Conservation (phyloP, 2,888 invertebrate genomes). For the Gisinianus flammeolus region DNA sequence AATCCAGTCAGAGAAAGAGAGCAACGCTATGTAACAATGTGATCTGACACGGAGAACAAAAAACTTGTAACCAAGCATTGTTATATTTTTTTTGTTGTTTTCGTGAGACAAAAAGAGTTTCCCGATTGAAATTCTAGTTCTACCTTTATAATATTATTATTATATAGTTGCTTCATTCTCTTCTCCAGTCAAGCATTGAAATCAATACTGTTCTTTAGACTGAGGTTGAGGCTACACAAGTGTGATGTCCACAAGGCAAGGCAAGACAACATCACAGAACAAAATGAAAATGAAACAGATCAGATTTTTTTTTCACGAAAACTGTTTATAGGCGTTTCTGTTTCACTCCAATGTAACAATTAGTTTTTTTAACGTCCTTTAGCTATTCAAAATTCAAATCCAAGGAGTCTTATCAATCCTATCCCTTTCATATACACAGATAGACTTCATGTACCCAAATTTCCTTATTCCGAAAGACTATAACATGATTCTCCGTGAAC, state of each 20-base stretch:
- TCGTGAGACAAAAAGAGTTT: slow-evolving; percentile 17
- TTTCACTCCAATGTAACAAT: slow-evolving; percentile 5
- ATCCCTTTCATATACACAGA: neutral
- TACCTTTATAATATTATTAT: too few species aligned
- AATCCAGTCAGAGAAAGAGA: slow-evolving; percentile 3
- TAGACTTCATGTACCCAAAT: too few species aligned
- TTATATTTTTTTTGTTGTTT: slow-evolving; percentile 9
- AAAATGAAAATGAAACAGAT: slow-evolving; percentile 4
- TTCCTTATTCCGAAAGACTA: too few species aligned
- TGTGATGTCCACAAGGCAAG: slow-evolving; percentile 9
- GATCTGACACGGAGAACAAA: slow-evolving; percentile 30
- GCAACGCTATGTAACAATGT: slow-evolving; percentile 17
- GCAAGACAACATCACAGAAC: neutral
- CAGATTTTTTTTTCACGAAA: neutral
- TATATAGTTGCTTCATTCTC: neutral
- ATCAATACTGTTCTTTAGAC: neutral
- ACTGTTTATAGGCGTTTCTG: slow-evolving; percentile 11
- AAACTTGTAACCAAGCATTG: slow-evolving; percentile 27
- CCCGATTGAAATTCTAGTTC: slow-evolving; percentile 13
- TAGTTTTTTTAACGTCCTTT: slow-evolving; percentile 1
- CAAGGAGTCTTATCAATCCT: too few species aligned
- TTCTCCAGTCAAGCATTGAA: slow-evolving; percentile 8
- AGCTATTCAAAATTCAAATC: slow-evolving; percentile 12
- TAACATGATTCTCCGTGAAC: too few species aligned
- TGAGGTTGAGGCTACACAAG: neutral